Conservation (phyloP, 2,888 invertebrate species). For the Leptarthrus brevirostris region DNA sequence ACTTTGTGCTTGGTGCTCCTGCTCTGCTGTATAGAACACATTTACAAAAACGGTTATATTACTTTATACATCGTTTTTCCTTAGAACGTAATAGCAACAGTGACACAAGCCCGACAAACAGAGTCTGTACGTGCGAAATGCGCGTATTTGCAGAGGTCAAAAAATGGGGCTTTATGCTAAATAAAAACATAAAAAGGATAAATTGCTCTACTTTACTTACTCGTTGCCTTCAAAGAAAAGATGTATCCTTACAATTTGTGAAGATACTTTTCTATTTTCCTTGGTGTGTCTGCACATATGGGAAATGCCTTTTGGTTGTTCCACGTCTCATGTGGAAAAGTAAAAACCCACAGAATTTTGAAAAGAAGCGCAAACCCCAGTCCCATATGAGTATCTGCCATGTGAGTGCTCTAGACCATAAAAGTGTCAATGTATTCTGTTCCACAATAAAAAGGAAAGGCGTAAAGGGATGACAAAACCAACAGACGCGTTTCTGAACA, state of each 20-base stretch:
- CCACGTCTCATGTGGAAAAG: slow-evolving; percentile 3
- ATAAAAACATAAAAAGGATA: slow-evolving; percentile 48
- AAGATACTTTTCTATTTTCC: slow-evolving; percentile 37
- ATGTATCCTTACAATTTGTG: slow-evolving; percentile 45
- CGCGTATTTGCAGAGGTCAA: slow-evolving; percentile 42
- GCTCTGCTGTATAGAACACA: background rate
- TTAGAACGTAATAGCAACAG: background rate
- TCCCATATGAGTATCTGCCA: slow-evolving; percentile 1
- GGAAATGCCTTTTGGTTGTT: background rate
- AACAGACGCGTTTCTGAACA: slow-evolving; percentile 10
- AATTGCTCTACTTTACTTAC: slow-evolving; percentile 48
- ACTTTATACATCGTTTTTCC: background rate
- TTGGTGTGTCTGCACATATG: slow-evolving; percentile 29
- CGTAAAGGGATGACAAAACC: slow-evolving; percentile 26
- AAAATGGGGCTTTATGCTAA: slow-evolving; percentile 45
- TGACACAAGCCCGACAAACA: slow-evolving; percentile 5
- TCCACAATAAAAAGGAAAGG: slow-evolving; percentile 39
- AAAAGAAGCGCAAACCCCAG: slow-evolving; percentile 3
- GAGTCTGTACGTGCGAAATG: slow-evolving; percentile 39
- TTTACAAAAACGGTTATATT: background rate
- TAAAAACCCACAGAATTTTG: slow-evolving; percentile 30
- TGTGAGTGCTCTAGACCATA: slow-evolving; percentile 45
- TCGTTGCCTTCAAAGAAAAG: slow-evolving; percentile 32
- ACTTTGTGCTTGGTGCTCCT: background rate
- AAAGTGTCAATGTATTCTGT: slow-evolving; percentile 47